Evolutionary conservation across 2,797 vertebrate genomes (phyloP), one percentile per base, ranked within the genome.

Genomic region (Parambassis ranga): DNA sequence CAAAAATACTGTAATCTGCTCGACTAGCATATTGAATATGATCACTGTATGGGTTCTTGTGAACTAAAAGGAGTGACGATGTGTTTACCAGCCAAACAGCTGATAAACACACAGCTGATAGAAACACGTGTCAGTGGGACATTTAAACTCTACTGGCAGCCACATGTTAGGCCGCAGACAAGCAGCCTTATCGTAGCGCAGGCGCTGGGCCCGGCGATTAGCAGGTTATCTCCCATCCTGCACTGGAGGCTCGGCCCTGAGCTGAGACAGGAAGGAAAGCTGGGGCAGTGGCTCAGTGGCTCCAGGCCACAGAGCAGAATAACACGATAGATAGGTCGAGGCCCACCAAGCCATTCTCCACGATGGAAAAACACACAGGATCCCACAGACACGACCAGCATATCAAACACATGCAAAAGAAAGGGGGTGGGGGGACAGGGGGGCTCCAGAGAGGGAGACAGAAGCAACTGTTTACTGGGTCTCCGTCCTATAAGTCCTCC

Each of bases 251-350:
- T 57, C 10, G 30, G 84, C 82, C 85, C 81, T 27, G 53, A 52
- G 67, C 78, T 35, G 72, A 82, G 69, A 77, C 88, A 92, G 93
- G 93, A 94, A 94, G 91, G 89, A 91, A 92, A 79, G 68, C 83
- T 18, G 64, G 68, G 64, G 67, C 71, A 56, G 73, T 64, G 81
- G 74, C 68, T 74, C 52, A 55, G 43, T 73, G 83, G 81, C 80
- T 87, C 72, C 48, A 4, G 62, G 78, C 74, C 78, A 69, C 79
- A 65, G 0, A 36, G 33, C 68, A 82, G 79, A 77, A 75, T 66
- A 70, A 75, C 26, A 62, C 50, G 1, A 66, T 55, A 75, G 83
- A 85, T 75, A 89, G 72, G 39, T 73, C 53, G 65, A 28, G 71
- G 38, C 56, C 68, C 53, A 55, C 64, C 19, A 1, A 57, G 50